These are phyloP conservation scores for Coregonus ussuriensis DNA, from an alignment of 2,797 vertebrate genomes.

Conservation along the genomic window DNA sequence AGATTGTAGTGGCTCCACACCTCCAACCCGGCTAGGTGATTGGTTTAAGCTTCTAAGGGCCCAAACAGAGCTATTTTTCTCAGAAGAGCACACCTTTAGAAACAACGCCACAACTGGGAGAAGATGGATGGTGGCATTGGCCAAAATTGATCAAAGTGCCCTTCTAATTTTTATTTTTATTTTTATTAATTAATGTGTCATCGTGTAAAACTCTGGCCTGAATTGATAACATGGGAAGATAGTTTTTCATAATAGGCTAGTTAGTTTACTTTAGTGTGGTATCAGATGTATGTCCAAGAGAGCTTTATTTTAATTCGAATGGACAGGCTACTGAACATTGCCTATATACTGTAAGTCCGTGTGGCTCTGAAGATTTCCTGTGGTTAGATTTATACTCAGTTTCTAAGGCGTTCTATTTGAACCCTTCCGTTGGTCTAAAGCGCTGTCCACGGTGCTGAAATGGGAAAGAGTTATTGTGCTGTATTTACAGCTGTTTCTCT, in stretches of 20 bases:
- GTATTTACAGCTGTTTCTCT: neutral
- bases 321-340: neutral
- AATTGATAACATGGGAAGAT: neutral
- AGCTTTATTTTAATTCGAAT: neutral
- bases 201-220: neutral
- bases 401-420: neutral
- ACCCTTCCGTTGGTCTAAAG: neutral
- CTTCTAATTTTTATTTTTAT: too few species aligned
- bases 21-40: neutral
- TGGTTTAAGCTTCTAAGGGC: neutral
- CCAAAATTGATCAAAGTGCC: neutral
- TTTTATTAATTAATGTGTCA: neutral
- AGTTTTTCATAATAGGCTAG: neutral
- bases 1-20: neutral
- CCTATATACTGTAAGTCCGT: neutral
- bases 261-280: neutral
- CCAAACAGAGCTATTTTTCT: neutral
- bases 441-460: slow-evolving; percentile 32
- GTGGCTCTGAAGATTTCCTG: neutral
- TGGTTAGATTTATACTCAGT: neutral
- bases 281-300: neutral
- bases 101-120: neutral
- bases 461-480: neutral
- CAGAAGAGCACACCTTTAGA: neutral
- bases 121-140: neutral